These are phyloP conservation scores for Pyrgilauda ruficollis DNA, from an alignment of 2,113 vertebrate genomes.

Conservation along the genomic window DNA sequence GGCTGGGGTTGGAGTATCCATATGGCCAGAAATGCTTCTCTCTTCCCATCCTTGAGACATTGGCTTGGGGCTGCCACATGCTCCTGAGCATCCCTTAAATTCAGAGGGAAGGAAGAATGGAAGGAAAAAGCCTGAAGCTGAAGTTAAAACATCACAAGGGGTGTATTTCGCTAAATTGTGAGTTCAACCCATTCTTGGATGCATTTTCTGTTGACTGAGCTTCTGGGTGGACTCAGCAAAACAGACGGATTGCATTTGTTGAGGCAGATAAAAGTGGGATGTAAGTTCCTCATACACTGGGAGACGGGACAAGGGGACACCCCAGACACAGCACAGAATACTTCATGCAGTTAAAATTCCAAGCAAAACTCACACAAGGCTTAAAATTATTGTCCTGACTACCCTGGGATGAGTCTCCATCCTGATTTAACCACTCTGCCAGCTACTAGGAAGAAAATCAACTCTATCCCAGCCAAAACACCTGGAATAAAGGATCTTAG, in stretches of 20 bases:
- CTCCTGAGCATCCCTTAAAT: neutral
- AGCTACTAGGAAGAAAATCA: neutral
- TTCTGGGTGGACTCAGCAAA: neutral
- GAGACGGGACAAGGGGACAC: neutral
- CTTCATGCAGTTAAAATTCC: neutral
- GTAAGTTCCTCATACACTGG: rapidly evolving
- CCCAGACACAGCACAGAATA: neutral
- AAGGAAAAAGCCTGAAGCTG: neutral
- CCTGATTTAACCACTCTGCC: neutral
- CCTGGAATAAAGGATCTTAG: neutral
- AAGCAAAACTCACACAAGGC: neutral
- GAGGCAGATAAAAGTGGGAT: neutral
- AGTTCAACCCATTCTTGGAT: neutral
- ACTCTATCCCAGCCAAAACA: neutral
- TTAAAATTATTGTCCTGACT: neutral
- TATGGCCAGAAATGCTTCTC: neutral
- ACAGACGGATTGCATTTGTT: neutral
- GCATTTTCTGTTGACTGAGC: neutral
- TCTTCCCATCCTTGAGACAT: rapidly evolving
- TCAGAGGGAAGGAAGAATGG: neutral
- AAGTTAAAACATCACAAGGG: neutral
- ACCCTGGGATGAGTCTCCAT: too few species aligned
- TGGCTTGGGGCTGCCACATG: neutral
- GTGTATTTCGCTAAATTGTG: neutral
- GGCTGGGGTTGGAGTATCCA: neutral